Evolutionary conservation across 2,797 vertebrate species (phyloP).

Genomic region (Oreochromis grahami): DNA sequence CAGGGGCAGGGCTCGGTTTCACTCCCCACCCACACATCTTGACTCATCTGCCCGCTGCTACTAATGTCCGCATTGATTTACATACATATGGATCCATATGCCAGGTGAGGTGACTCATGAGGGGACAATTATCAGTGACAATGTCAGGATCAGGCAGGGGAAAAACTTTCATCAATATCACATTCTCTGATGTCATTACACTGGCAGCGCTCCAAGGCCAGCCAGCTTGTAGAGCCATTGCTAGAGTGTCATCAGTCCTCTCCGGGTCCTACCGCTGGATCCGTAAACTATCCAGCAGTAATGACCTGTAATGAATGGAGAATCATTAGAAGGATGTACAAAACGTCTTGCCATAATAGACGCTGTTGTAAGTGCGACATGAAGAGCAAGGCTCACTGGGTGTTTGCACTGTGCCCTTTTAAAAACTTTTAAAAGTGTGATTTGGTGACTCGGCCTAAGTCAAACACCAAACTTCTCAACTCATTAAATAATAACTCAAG

Average conservation of each 20-base stretch:
- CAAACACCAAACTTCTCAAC: slow-evolving; percentile 35
- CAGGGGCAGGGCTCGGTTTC: slow-evolving; percentile 2
- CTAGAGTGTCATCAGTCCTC: slow-evolving; percentile 6
- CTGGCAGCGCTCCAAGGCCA: slow-evolving; percentile 15
- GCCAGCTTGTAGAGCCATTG: not conserved
- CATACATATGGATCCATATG: slow-evolving; percentile 28
- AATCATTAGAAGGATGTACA: slow-evolving; percentile 29
- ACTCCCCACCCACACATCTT: not conserved
- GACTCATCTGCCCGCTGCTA: not conserved
- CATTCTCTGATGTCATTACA: slow-evolving; percentile 26
- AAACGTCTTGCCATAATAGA: slow-evolving; percentile 2
- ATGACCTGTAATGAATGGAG: slow-evolving; percentile 33
- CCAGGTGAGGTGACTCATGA: slow-evolving; percentile 33
- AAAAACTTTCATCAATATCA: slow-evolving; percentile 27
- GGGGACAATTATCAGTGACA: slow-evolving; percentile 23
- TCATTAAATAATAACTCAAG: slow-evolving; percentile 45
- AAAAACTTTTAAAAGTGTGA: not conserved
- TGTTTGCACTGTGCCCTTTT: not conserved
- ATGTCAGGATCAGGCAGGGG: slow-evolving; percentile 3
- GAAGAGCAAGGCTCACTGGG: not conserved
- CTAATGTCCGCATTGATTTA: slow-evolving; percentile 44
- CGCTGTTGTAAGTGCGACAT: not conserved
- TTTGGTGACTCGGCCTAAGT: slow-evolving; percentile 23
- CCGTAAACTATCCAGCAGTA: slow-evolving; percentile 24
- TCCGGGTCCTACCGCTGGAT: not conserved